Conservation (phyloP, 2,797 vertebrate species). For the Cichlasoma orientale region DNA sequence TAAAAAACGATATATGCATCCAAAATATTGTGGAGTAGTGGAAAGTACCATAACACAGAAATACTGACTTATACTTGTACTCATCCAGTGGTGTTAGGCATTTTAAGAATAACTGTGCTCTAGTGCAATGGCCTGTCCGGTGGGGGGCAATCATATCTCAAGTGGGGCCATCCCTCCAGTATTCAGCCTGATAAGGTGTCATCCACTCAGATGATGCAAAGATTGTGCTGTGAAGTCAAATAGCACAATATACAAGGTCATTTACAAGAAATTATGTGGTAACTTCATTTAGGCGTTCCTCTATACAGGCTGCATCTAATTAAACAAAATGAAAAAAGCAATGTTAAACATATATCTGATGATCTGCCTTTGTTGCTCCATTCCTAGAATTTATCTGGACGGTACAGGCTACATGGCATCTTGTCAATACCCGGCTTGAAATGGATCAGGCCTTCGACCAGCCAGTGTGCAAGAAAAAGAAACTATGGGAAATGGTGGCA, state of each 20-base stretch:
- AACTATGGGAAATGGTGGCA: slow-evolving; percentile 82
- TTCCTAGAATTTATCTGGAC: slow-evolving; percentile 83
- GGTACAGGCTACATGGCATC: slow-evolving; percentile 82
- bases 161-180: too few species aligned
- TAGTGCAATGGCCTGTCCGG: too few species aligned
- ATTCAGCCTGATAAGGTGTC: neutral
- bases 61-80: neutral
- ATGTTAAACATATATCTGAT: neutral
- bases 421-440: slow-evolving; percentile 79
- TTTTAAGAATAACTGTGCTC: neutral
- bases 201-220: slow-evolving; percentile 50
- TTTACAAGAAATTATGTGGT: neutral
- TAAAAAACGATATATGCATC: neutral
- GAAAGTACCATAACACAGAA: neutral
- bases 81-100: rapidly evolving
- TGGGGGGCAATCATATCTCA: too few species aligned
- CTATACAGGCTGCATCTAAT: neutral
- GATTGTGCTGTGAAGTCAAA: slow-evolving; percentile 18
- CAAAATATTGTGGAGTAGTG: neutral
- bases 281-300: neutral
- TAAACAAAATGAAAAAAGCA: neutral
- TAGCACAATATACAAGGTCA: neutral
- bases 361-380: neutral
- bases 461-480: slow-evolving; percentile 84
- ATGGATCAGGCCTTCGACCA: slow-evolving; percentile 83